Evolutionary conservation across 2,113 vertebrate species (phyloP).

Genomic region (Otis tarda): DNA sequence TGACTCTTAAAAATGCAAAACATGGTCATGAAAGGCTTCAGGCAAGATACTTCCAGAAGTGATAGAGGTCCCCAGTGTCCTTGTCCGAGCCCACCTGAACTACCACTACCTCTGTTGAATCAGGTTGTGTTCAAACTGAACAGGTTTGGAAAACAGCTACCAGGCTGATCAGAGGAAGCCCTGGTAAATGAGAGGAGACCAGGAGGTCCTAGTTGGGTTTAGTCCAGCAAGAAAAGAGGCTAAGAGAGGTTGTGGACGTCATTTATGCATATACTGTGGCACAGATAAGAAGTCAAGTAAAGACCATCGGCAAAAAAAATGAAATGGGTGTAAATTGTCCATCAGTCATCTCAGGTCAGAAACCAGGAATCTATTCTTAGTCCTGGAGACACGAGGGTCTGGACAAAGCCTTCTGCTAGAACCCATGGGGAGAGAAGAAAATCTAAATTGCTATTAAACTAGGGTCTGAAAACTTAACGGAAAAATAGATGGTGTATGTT

Average conservation of each 20-base stretch:
- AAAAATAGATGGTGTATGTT: not conserved
- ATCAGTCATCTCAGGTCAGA: not conserved
- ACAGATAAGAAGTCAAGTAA: not conserved
- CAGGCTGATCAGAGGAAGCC: not conserved
- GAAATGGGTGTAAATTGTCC: not conserved
- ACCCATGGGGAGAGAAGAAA: not conserved
- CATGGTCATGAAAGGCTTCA: not conserved
- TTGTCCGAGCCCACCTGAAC: not conserved
- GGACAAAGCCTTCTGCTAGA: not conserved
- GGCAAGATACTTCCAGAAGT: not conserved
- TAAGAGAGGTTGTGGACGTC: not conserved
- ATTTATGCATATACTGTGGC: not conserved
- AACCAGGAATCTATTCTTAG: not conserved
- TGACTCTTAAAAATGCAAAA: not conserved
- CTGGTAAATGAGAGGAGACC: not conserved
- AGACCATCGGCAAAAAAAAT: not conserved
- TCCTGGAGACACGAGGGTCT: not conserved
- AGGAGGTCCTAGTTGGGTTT: not conserved
- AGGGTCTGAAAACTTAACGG: not conserved
- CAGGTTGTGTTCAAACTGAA: not conserved
- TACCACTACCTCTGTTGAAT: not conserved
- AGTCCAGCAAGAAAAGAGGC: not conserved
- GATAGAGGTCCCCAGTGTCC: not conserved
- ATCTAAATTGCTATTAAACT: not conserved
- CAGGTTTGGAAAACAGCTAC: not conserved